These are phyloP conservation scores for Drosophila kurseongensis DNA, from an alignment of 1,140 invertebrate genomes.

Conservation along the genomic window DNA sequence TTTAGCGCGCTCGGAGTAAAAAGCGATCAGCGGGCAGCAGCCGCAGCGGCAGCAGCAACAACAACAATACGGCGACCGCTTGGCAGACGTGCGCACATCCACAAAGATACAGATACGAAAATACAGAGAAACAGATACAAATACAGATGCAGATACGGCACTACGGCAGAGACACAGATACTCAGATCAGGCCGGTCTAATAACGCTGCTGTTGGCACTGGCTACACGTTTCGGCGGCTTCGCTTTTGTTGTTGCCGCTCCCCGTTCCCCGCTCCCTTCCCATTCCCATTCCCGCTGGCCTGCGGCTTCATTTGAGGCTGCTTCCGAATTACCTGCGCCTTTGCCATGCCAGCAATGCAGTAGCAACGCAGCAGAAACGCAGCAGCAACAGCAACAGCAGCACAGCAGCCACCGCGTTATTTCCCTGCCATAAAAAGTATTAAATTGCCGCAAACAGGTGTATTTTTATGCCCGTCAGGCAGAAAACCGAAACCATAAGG, in stretches of 20 bases:
- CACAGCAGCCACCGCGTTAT: slow-evolving; percentile 55
- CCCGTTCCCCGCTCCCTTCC: slow-evolving; percentile 3
- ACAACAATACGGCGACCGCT: slow-evolving; percentile 12
- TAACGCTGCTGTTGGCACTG: slow-evolving; percentile 56
- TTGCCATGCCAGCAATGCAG: slow-evolving; percentile 56
- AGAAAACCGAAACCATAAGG: slow-evolving; percentile 14
- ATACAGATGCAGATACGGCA: slow-evolving; percentile 23
- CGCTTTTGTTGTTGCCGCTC: slow-evolving; percentile 59
- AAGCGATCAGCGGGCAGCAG: slow-evolving; percentile 68
- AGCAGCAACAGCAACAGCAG: slow-evolving; percentile 18
- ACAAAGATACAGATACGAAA: slow-evolving; percentile 35
- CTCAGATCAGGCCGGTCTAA: slow-evolving; percentile 61
- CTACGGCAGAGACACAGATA: slow-evolving; percentile 18
- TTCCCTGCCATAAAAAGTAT: slow-evolving; percentile 80
- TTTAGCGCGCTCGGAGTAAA: slow-evolving; percentile 84
- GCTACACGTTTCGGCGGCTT: slow-evolving; percentile 74
- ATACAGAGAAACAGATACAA: slow-evolving; percentile 16
- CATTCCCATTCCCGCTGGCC: slow-evolving; percentile 32
- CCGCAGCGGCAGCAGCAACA: slow-evolving; percentile 4
- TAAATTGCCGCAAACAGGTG: slow-evolving; percentile 82
- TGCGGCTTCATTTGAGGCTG: slow-evolving; percentile 80
- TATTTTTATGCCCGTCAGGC: slow-evolving; percentile 72
- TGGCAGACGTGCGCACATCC: slow-evolving; percentile 74
- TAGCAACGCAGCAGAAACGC: slow-evolving; percentile 27
- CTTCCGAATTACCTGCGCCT: slow-evolving; percentile 77